Base-by-base conservation (phyloP, 1,140 invertebrate species). In the Micrasema minimum region DNA sequence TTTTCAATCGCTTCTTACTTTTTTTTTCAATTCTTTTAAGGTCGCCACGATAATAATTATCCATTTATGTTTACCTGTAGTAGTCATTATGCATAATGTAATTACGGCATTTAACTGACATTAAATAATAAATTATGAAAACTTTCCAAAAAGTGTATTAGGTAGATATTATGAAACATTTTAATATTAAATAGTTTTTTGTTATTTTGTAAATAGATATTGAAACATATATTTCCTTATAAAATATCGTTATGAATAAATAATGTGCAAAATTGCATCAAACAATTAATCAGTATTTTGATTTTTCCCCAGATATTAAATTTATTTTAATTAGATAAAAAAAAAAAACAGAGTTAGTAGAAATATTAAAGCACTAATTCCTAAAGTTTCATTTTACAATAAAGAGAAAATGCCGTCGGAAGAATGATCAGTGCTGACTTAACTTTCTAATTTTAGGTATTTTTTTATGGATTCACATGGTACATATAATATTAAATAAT, bases 181-280 rank as follows among this genome's bases (percentile, higher is more conserved):
- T 62, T 43, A 43, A 62, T 11, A 12, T 23, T 23, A 62, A 43
- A 22, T 62, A 62, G 37, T 62, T 62, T 45, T 62, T 62, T 62
- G 57, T 62, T 62, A 62, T 62, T 57, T 62, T 62, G 57, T 62
- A 62, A 62, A 62, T 62, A 62, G 22, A 57, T 37, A 57, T 37
- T 37, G 26, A 18, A 43, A 45, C 14, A 62, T 43, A 62, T 62
- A 45, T 62, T 62, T 62, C 57, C 37, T 62, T 45, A 62, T 57
- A 57, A 57, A 57, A n/a, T 45, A 62, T 62, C 57, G 38, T 62
- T 62, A n/a, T n/a, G n/a, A n/a, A 62, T 61, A 31, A 62, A 35
- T 35, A 57, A 57, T 35, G 12, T 57, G 53, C 53, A 55, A 10
- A 9, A 35, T 10, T 38, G 53, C 53, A 57, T 57, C 18, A 14